A percentile compares a stretch with the other conserved stretches of the same genome.
These are phyloP conservation scores for Pionites leucogaster DNA, from an alignment of 2,113 vertebrate species.

Conservation along the genomic window DNA sequence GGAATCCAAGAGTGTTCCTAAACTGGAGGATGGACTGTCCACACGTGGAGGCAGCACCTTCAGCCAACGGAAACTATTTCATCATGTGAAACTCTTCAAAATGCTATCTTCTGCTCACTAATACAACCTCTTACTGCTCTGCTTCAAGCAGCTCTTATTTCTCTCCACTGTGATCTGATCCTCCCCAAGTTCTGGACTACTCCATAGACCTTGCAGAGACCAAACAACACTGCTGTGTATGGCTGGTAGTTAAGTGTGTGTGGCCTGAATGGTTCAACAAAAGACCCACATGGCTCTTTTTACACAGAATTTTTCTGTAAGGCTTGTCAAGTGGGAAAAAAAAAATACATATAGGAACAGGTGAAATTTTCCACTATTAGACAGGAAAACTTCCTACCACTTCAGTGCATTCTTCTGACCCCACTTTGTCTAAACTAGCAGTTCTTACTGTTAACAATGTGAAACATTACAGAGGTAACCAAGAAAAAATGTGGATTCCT, in stretches of 20 bases:
- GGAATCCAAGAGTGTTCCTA: neutral
- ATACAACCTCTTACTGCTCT: neutral
- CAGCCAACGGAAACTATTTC: neutral
- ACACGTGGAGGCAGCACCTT: neutral
- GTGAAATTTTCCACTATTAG: neutral
- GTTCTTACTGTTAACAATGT: neutral
- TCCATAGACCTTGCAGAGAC: neutral
- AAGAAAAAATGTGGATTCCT: neutral
- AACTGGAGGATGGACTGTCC: neutral
- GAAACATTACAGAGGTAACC: neutral
- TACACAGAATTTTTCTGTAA: neutral
- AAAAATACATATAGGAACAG: neutral
- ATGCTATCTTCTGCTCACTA: neutral
- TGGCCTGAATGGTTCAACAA: neutral
- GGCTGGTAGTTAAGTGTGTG: neutral
- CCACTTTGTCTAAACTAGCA: neutral
- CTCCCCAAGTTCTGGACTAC: neutral
- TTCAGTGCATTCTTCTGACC: neutral
- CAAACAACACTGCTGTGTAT: neutral
- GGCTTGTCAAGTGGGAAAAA: neutral
- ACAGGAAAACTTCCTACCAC: neutral
- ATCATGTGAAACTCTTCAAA: neutral
- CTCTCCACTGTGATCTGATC: neutral
- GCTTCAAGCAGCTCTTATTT: neutral
- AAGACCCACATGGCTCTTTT: neutral